phyloP scores from a whole-genome alignment of 1,140 invertebrate species.

The Penaeus chinensis region DNA sequence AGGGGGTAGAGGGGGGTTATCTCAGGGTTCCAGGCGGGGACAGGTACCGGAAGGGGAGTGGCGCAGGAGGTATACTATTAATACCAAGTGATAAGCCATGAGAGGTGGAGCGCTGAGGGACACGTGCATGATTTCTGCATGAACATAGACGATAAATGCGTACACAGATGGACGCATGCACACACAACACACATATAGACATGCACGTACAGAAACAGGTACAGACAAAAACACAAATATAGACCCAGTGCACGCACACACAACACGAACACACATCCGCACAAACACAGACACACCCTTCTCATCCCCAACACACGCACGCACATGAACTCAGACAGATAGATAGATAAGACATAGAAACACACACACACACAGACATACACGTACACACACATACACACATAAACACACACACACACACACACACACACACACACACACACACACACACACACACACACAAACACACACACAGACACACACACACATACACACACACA shows the following conservation, averaged over 20 bases:
- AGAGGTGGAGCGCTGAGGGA: no score
- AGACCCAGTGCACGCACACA: not conserved
- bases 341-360: not conserved
- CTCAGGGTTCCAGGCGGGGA: no score
- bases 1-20: no score
- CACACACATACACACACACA: no score
- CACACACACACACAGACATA: not conserved
- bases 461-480: constrained; percentile 1
- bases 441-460: constrained; percentile 44
- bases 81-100: no score
- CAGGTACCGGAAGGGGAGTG: no score
- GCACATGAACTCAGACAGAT: not conserved
- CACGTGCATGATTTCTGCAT: no score
- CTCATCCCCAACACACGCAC: not conserved
- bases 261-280: constrained; percentile 38
- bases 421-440: constrained; percentile 30
- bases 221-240: not conserved
- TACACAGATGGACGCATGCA: not conserved
- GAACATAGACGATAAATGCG: not conserved
- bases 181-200: constrained; percentile 14
- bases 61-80: no score
- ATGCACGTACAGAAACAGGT: not conserved
- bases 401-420: not conserved
- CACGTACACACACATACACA: constrained; percentile 25
- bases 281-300: constrained; percentile 28